Base-by-base conservation (phyloP, 2,797 vertebrate species). In the Ctenosaura bakeri region DNA sequence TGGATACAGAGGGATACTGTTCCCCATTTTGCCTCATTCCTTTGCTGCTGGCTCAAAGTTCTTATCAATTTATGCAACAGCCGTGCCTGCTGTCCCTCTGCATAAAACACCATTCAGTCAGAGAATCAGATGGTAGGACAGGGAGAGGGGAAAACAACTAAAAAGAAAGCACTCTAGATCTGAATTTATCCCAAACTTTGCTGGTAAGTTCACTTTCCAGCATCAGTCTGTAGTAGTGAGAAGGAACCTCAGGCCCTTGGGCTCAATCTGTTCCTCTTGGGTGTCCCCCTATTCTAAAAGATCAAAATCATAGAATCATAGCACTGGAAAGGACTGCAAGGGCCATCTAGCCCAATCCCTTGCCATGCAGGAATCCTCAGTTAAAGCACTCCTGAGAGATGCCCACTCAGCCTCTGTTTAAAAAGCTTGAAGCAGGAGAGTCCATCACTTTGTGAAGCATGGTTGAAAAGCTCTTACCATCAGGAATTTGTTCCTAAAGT, bases 21-120 rank as follows among this genome's bases (percentile, higher is more conserved):
- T 96, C 88, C 74, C 64, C 91, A 62, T 94, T 96, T 97, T 95
- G 96, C 97, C 96, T 96, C 96, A 93, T 96, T 94, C 83, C 92
- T 90, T 92, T 91, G 86, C 84, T 0, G 56, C 91, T 97, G 97
- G 97, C 97, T 95, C 79, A 16, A 13, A 1, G 88, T 90, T 90
- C 92, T 91, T 81, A 50, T 77, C 62, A 6, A 38, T 0, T 0
- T 0, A n/a, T 81, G 90, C 1, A 0, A 56, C 91, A 90, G 93
- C 94, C 88, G 14, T 20, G 73, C 69, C 88, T 0, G 2, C 84
- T 88, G 7, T 32, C 79, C 92, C 42, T 54, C 24, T 12, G 8
- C 83, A 66, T 89, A 76, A 54, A 93, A 90, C 74, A 9, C 91
- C 9, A 46, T 76, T 14, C 32, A 1, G 5, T 64, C 79, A 0